Conservation (phyloP, 1,140 invertebrate species). For the Ostrea edulis region DNA sequence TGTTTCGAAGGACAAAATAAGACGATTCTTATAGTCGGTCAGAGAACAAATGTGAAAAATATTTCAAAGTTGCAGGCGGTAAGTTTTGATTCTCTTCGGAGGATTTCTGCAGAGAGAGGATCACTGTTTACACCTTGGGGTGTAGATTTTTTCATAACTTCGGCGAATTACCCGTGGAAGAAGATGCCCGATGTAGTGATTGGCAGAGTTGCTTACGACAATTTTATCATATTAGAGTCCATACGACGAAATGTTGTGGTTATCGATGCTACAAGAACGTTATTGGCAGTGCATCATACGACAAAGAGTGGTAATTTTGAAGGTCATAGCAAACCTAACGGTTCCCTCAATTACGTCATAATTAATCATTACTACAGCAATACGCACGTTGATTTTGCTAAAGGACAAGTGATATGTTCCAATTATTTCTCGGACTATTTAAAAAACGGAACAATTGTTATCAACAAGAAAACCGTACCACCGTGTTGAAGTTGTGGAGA, state of each 20-base stretch:
- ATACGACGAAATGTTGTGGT: slow-evolving; percentile 54
- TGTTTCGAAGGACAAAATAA: neutral
- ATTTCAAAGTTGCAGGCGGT: slow-evolving; percentile 50
- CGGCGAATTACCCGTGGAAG: slow-evolving; percentile 62
- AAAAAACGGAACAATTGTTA: neutral
- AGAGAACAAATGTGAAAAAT: slow-evolving; percentile 57
- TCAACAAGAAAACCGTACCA: neutral
- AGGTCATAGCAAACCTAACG: slow-evolving; percentile 7
- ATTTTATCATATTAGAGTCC: slow-evolving; percentile 65
- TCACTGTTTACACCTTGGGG: slow-evolving; percentile 60
- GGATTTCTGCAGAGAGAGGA: slow-evolving; percentile 50
- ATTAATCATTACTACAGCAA: neutral
- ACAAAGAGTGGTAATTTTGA: slow-evolving; percentile 59
- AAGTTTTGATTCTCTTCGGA: slow-evolving; percentile 45
- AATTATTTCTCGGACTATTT: neutral
- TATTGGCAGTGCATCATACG: slow-evolving; percentile 68
- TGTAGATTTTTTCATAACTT: slow-evolving; percentile 70
- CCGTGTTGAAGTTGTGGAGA: neutral
- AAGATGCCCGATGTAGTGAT: slow-evolving; percentile 65
- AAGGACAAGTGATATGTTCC: neutral
- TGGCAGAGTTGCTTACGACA: slow-evolving; percentile 67
- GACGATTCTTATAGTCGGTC: slow-evolving; percentile 59
- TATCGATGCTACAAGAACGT: slow-evolving; percentile 65
- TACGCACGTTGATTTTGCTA: neutral
- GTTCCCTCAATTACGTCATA: neutral